Base-by-base conservation (phyloP, 2,113 vertebrate genomes). In the Paralichthys olivaceus region DNA sequence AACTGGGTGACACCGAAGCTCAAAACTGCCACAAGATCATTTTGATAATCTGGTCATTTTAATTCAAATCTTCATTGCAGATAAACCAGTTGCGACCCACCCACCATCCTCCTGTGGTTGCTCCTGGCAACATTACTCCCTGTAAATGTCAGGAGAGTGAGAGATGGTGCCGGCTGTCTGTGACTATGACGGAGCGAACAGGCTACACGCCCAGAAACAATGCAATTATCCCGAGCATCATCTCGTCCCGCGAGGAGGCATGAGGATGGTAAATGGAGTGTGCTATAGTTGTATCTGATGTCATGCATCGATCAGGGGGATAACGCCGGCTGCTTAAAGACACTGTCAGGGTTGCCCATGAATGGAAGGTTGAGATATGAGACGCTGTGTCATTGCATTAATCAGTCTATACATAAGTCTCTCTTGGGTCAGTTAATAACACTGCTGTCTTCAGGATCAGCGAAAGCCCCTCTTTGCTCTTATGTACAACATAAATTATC, bases 51-150 rank as follows among this genome's bases (percentile, higher is more conserved):
- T 37, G 34, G 11, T 3, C 32, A 37, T 40, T 40, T 3, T 40
- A 3, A 40, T 40, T 40, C 2, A 13, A 13, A 40, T 40, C 12
- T 40, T 13, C 12, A 11, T 40, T 40, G 37, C 37, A 40, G 37
- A 13, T 40, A 40, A 40, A 40, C 11, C 37, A 13, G 32, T 40
- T 40, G 28, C 12, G 11, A 0, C 37, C 65, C 66, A 66, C 74
- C 62, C 69, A 47, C 79, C 65, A 3, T 84, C 68, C 75, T 84
- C 69, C 22, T 28, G 68, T 28, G 12, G 85, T 90, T 82, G 79
- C 87, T 86, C 81, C 37, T 87, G 40, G 90, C 84, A 89, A 90
- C 84, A 70, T 63, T 47, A 55, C 85, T 78, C 70, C 80, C 81
- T 79, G 7, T 56, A 82, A 79, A 86, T 80, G 83, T 86, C 74